Conservation (phyloP, 2,888 invertebrate species). For the Nomada ruficornis region DNA sequence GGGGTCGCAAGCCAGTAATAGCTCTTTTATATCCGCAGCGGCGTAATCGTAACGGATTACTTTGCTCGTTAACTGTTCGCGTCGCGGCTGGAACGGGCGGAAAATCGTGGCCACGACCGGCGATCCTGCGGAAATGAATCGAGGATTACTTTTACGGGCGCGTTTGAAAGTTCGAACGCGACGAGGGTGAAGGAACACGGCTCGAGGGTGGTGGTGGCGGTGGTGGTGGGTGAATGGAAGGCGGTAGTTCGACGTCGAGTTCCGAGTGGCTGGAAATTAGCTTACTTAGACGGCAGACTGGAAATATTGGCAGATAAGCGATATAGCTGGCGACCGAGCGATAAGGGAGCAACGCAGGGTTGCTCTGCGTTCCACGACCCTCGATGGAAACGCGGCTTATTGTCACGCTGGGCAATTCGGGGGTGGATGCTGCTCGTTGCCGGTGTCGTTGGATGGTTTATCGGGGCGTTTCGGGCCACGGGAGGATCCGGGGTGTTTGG, state of each 20-base stretch:
- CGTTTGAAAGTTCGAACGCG: slow-evolving; percentile 73
- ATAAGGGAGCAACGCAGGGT: slow-evolving; percentile 34
- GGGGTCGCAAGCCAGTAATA: not conserved
- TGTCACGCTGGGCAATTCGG: not conserved
- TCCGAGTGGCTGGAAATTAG: slow-evolving; percentile 72
- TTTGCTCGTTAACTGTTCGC: slow-evolving; percentile 67
- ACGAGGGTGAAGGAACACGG: slow-evolving; percentile 4
- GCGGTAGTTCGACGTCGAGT: slow-evolving; percentile 39
- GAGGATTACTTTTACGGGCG: slow-evolving; percentile 74
- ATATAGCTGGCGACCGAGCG: slow-evolving; percentile 51
- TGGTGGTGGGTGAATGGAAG: not conserved
- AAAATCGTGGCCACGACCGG: slow-evolving; percentile 32
- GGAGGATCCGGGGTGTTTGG: not conserved
- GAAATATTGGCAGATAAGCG: slow-evolving; percentile 73
- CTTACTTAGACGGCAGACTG: slow-evolving; percentile 69
- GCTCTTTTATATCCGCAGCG: slow-evolving; percentile 9
- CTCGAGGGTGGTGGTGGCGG: not conserved
- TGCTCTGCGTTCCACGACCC: not conserved
- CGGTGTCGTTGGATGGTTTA: slow-evolving; percentile 4
- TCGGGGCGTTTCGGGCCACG: slow-evolving; percentile 1
- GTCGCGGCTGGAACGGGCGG: not conserved
- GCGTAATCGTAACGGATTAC: slow-evolving; percentile 51
- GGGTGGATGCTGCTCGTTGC: not conserved
- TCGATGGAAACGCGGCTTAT: slow-evolving; percentile 39
- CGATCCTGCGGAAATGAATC: slow-evolving; percentile 72